phyloP scores from a whole-genome alignment of 2,113 vertebrate species.

The Paracanthobrama guichenoti region DNA sequence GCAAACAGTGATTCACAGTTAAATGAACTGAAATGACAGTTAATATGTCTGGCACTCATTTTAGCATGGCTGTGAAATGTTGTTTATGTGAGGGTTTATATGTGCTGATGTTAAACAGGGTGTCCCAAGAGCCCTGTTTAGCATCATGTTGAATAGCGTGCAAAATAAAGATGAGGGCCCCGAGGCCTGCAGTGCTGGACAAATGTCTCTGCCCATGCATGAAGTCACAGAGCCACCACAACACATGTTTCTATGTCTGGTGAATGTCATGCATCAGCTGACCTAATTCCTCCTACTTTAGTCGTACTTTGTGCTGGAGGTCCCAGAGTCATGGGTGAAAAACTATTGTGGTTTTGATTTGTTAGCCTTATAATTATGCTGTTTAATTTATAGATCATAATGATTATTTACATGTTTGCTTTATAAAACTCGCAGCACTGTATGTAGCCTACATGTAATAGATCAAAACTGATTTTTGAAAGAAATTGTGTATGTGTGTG shows the following conservation, averaged over 20 bases:
- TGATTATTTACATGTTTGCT: not conserved
- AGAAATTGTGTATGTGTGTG: too few species aligned
- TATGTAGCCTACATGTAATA: not conserved
- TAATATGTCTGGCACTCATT: slow-evolving; percentile 48
- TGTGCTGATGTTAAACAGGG: slow-evolving; percentile 65
- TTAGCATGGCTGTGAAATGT: slow-evolving; percentile 51
- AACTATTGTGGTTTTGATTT: slow-evolving; percentile 17
- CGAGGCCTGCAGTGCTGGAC: slow-evolving; percentile 8
- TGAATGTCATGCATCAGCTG: slow-evolving; percentile 48
- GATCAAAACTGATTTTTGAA: slow-evolving; percentile 7
- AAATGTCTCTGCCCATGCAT: slow-evolving; percentile 42
- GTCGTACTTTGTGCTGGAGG: not conserved
- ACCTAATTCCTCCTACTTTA: slow-evolving; percentile 44
- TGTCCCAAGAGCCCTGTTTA: slow-evolving; percentile 60
- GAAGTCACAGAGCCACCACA: slow-evolving; percentile 37
- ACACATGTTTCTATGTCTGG: slow-evolving; percentile 52
- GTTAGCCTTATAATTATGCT: slow-evolving; percentile 4
- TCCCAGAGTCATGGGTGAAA: slow-evolving; percentile 1
- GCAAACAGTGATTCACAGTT: slow-evolving; percentile 52
- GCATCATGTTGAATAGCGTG: slow-evolving; percentile 56
- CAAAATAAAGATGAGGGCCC: slow-evolving; percentile 35
- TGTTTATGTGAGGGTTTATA: slow-evolving; percentile 70
- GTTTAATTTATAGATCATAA: slow-evolving; percentile 27
- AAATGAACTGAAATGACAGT: slow-evolving; percentile 54
- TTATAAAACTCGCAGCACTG: not conserved